Base-by-base conservation (phyloP, 2,113 vertebrate genomes). In the Archocentrus centrarchus region DNA sequence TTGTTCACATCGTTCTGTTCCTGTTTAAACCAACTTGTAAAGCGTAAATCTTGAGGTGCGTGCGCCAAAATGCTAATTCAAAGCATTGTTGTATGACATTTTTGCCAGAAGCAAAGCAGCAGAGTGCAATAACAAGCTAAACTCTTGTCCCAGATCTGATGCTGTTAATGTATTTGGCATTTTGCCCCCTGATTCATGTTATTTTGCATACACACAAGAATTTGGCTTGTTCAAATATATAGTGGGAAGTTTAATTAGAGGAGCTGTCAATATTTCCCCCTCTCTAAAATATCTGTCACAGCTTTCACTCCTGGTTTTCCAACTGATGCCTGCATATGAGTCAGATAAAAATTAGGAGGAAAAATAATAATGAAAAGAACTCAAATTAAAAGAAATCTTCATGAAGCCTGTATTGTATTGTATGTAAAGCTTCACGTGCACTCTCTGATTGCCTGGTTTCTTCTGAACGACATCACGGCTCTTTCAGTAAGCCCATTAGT, bases 401-500 rank as follows among this genome's bases (percentile, higher is more conserved):
- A 62, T 20, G 60, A 37, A 14, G 24, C 20, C 8, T 62, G n/a
- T 1, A 47, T 15, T 81, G n/a, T 47, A 22, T 5, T 4, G 22
- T 39, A 7, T 24, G 30, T 32, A 68, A 77, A 63, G 24, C 37
- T 61, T 53, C 18, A 58, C 73, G 50, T 32, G 39, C n/a, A 41
- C 63, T 81, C 62, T 60, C 24, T 64, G 22, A 79, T 84, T 20
- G 60, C 27, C 39, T 35, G 3, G 47, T 79, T 81, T 83, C 55
- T 76, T 90, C 83, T 60, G 62, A 85, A 75, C 5, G 3, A 55
- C 84, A 75, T 59, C 17, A 35, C 0, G 1, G n/a, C 57, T 85
- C 59, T 84, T 77, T 91, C 75, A 84, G 73, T 17, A 41, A 86
- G 75, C 63, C 60, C 63, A 80, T 84, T 79, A 89, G 84, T 81